phyloP scores from a whole-genome alignment of 2,888 invertebrate species.

The Andrena bucephala region DNA sequence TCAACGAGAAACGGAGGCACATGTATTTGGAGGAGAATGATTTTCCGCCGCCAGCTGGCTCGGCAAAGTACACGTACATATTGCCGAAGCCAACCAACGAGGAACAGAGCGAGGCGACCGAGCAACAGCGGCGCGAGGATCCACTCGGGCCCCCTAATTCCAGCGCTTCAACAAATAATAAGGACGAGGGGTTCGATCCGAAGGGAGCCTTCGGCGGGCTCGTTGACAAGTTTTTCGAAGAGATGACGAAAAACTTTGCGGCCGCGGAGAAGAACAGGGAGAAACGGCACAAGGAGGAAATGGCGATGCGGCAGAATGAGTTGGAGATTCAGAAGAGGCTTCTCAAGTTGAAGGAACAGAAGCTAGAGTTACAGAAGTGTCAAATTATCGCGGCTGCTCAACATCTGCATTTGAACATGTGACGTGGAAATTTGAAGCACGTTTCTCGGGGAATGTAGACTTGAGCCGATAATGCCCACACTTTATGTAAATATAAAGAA shows the following conservation, averaged over 20 bases:
- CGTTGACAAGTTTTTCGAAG: constrained; percentile 64
- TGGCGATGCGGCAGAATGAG: constrained; percentile 72
- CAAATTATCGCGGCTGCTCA: constrained; percentile 73
- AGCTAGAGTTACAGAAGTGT: constrained; percentile 72
- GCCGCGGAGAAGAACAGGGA: constrained; percentile 73
- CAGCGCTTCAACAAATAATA: constrained; percentile 10
- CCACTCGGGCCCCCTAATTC: constrained; percentile 4
- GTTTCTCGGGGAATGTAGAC: neutral
- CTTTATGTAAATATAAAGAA: neutral
- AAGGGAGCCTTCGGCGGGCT: constrained; percentile 43
- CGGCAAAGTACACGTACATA: constrained; percentile 56
- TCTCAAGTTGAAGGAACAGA: constrained; percentile 75
- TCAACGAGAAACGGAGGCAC: constrained; percentile 74
- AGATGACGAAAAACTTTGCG: constrained; percentile 72
- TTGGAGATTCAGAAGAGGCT: constrained; percentile 74
- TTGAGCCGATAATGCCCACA: neutral
- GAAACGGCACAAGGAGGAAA: constrained; percentile 75
- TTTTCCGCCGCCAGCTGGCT: constrained; percentile 56
- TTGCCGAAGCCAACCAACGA: constrained; percentile 59
- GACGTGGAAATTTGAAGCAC: neutral
- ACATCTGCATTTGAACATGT: constrained; percentile 67
- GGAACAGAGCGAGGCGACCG: constrained; percentile 12
- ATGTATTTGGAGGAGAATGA: constrained; percentile 74
- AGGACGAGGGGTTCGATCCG: constrained; percentile 28
- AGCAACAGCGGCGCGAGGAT: constrained; percentile 38